phyloP scores from a whole-genome alignment of 2,797 vertebrate species.

The Crax fasciolata region DNA sequence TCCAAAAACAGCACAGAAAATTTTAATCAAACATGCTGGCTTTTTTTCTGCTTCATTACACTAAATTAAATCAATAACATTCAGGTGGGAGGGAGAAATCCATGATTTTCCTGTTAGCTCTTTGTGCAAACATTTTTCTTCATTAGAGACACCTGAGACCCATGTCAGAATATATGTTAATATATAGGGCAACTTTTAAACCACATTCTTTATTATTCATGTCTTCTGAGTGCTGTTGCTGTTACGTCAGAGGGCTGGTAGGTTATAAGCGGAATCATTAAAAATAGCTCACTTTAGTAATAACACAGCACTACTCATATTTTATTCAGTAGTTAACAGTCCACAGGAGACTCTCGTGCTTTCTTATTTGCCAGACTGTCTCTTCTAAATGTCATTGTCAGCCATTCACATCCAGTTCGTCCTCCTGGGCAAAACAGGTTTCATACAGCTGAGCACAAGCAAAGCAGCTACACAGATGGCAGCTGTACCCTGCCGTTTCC shows the following conservation, averaged over 20 bases:
- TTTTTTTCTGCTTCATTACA: slow-evolving; percentile 48
- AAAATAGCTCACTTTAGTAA: slow-evolving; percentile 68
- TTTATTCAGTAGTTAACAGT: slow-evolving; percentile 61
- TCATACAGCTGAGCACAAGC: slow-evolving; percentile 15
- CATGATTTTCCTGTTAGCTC: slow-evolving; percentile 45
- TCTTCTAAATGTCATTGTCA: slow-evolving; percentile 62
- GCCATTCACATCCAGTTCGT: slow-evolving; percentile 25
- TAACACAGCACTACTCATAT: slow-evolving; percentile 45
- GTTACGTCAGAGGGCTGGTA: background rate
- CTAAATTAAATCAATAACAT: slow-evolving; percentile 67
- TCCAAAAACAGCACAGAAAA: slow-evolving; percentile 35
- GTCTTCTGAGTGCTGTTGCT: background rate
- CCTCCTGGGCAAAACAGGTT: slow-evolving; percentile 36
- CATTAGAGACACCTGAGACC: slow-evolving; percentile 45
- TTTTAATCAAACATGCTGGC: slow-evolving; percentile 41
- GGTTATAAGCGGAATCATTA: slow-evolving; percentile 56
- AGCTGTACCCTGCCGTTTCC: background rate
- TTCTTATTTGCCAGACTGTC: slow-evolving; percentile 44
- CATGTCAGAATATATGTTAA: background rate
- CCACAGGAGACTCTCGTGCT: slow-evolving; percentile 23
- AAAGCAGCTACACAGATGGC: slow-evolving; percentile 44
- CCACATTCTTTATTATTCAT: slow-evolving; percentile 56
- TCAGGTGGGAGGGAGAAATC: slow-evolving; percentile 32
- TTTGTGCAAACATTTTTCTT: slow-evolving; percentile 42
- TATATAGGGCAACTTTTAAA: slow-evolving; percentile 48